Base-by-base conservation (phyloP, 2,113 vertebrate genomes). In the Rhinogobius similis region DNA sequence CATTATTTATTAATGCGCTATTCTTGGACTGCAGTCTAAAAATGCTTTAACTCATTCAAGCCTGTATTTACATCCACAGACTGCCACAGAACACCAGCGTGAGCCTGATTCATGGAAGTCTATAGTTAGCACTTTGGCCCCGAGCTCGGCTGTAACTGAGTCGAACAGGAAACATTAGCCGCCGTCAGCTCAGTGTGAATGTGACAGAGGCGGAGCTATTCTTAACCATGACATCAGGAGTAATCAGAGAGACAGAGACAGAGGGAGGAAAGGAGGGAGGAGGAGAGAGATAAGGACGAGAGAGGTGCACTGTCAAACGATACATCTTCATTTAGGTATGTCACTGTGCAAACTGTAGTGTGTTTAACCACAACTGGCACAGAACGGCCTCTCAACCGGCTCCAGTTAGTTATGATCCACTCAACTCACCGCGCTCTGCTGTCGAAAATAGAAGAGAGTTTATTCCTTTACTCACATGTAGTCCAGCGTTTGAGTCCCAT, bases 171-270 rank as follows among this genome's bases (percentile, higher is more conserved):
- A 61, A 61, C 18, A n/a, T 38, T 38, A 36, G 20, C 58, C 20
- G 14, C 29, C 18, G 14, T 36, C 4, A 36, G 58, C 58, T 32
- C 29, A 41, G 58, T 61, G 58, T n/a, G 58, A 36, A 61, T 18
- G 18, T 12, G 29, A 20, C 27, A 32, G 58, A 3, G 26, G 18
- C 1, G 27, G 27, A 29, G 16, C 18, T 61, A 38, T 61, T 61
- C 58, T 61, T 61, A 61, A 32, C 2, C 58, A 36, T 61, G 58
- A 61, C 58, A 61, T 61, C 58, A 61, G 29, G 27, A n/a, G 29
- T 20, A 32, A 18, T 32, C 7, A 10, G 26, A 32, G 26, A 29
- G 27, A 32, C n/a, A n/a, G n/a, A n/a, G n/a, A n/a, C n/a, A n/a
- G 52, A 12, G 52, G 29, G 5, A 26, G 52, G 23, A 0, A 23